Base-by-base conservation (phyloP, 2,113 vertebrate genomes). In the Cranoglanis bouderius region DNA sequence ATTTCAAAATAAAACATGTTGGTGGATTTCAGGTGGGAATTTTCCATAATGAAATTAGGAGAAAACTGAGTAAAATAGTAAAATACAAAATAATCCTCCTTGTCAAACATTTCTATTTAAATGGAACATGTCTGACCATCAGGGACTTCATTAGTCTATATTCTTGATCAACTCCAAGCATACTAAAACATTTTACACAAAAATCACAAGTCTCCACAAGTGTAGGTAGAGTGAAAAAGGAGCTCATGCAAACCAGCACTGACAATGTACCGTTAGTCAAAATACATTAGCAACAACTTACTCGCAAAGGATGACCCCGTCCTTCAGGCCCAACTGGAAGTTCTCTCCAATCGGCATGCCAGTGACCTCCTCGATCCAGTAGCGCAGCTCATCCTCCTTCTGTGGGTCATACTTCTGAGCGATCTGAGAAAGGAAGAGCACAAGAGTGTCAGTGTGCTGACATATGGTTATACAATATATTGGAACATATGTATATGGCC, bases 351-450 rank as follows among this genome's bases (percentile, higher is more conserved):
- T 97, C 87, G 96, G 96, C 95, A 97, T 93, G 84, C 96, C 96
- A 9, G 97, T 97, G 90, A 97, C 96, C 92, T 98, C 97, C 92
- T 98, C 97, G 90, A 98, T 97, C 97, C 97, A 98, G 63, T 94
- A 94, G 74, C 96, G 96, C 43, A 98, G 95, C 90, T 97, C 97
- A 89, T 98, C 97, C 92, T 98, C 97, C 87, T 96, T 95, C 91
- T 97, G 96, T 10, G 94, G 94, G 89, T 98, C 97, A 89, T 98
- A 98, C 91, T 98, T 98, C 93, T 96, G 95, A 81, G 97, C 97
- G 78, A 98, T 98, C 97, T 98, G 93, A 81, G 95, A 38, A 53
- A 82, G 1, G 2, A 65, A 26, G 14, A 65, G 3, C 32, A 32
- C 21, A 49, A 81, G 10, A 51, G 8, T 21, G 16, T 38, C 19